Conservation (phyloP, 1,140 invertebrate genomes). For the Pseudomyrmex pallidus region DNA sequence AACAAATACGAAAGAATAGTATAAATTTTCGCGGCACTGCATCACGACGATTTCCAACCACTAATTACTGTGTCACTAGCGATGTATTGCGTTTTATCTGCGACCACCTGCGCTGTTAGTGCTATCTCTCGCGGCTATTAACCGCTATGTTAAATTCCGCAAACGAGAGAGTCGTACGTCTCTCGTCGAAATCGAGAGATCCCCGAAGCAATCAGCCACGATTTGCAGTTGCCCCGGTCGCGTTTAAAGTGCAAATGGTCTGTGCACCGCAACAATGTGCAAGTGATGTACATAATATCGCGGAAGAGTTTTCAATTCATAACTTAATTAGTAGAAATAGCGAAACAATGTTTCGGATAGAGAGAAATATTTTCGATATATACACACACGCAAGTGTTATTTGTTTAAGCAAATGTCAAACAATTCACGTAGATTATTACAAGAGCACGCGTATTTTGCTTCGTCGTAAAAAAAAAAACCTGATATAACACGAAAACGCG, state of each 20-base stretch:
- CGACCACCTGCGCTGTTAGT: conserved; percentile 42
- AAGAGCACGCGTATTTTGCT: background rate
- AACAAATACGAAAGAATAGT: background rate
- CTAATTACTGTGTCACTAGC: conserved; percentile 70
- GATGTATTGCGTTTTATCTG: conserved; percentile 73
- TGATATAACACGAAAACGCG: background rate
- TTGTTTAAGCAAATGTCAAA: background rate
- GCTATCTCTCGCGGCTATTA: conserved; percentile 68
- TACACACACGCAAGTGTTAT: background rate
- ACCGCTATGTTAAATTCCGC: conserved; percentile 65
- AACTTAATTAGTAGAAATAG: conserved; percentile 10
- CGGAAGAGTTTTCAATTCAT: conserved; percentile 12
- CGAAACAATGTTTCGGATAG: background rate
- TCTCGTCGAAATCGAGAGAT: conserved; percentile 57
- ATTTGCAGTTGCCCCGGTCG: conserved; percentile 45
- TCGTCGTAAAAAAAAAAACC: too few species aligned
- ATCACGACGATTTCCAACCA: conserved; percentile 67
- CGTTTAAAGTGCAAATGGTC: conserved; percentile 44
- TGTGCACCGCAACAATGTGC: background rate
- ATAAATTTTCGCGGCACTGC: conserved; percentile 60
- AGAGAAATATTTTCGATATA: background rate
- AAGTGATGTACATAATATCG: background rate
- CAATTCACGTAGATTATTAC: background rate
- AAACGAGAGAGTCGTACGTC: conserved; percentile 30
- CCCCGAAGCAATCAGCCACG: conserved; percentile 57